Evolutionary conservation across 92 coral and sea anemone genomes (phyloP), one percentile per base, ranked within the genome.

Genomic region (Paramuricea clavata): DNA sequence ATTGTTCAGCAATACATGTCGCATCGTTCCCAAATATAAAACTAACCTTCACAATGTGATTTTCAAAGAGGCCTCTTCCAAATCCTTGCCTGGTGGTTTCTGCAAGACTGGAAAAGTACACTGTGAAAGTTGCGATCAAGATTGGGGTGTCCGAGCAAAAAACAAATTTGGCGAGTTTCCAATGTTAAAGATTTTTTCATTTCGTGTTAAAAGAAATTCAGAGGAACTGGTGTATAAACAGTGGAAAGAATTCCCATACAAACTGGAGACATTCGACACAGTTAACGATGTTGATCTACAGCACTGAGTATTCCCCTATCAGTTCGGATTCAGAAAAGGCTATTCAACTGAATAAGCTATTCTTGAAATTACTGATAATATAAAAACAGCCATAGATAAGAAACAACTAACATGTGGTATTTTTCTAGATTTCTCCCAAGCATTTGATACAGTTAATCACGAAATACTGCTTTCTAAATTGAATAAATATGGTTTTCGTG

Each of bases 171-270:
- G 93, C 17, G 93, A 93, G 34, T 87, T 95, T 81, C 93, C 97
- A 62, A 89, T 94, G 35, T 65, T 97, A 76, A 97, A 97, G 74
- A 93, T 91, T 7, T 26, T 67, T 44, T 83, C 89, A 34, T 97
- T 97, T 82, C 92, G 87, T 31, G 36, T 97, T 61, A 89, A 86
- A 67, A 75, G 49, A 12, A 47, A 68, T 13, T 23, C 39, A 0
- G 13, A 12, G 0, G 62, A 61, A 13, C 17, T 12, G 25, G 86
- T 84, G 83, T 90, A 52, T 76, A 91, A 90, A 62, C 74, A 93
- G 34, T 97, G 99, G 99, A 90, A 88, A 60, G 85, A 87, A 25
- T 88, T 92, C 36, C 99, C 99, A 0, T 92, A 93, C 68, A 65
- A 47, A 15, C 86, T 94, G 2, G 44, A 81, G 50, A 81, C 81